A percentile compares a stretch with the other conserved stretches of the same genome.
Evolutionary conservation across 2,888 invertebrate genomes (phyloP).

Genomic region (Agrotis clavis): DNA sequence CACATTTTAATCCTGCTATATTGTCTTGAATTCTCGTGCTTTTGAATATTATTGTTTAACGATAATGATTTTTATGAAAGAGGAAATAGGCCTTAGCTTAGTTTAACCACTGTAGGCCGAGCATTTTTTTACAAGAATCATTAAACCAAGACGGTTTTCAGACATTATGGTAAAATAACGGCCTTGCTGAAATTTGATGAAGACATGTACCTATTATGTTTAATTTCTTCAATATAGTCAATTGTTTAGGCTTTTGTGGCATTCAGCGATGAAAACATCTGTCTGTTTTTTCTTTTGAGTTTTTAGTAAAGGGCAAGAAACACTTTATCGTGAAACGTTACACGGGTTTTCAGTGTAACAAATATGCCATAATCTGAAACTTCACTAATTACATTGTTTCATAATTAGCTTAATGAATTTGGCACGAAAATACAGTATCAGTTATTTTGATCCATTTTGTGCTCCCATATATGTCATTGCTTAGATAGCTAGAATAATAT

Average conservation of each 20-base stretch:
- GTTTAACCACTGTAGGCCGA: not conserved
- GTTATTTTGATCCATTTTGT: conserved; percentile 79
- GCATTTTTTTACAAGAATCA: not conserved
- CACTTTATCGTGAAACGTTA: conserved; percentile 20
- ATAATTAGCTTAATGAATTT: conserved; percentile 59
- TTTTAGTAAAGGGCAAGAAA: not conserved
- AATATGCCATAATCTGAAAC: not conserved
- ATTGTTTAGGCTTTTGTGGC: conserved; percentile 17
- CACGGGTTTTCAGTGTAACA: conserved; percentile 21
- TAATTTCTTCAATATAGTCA: not conserved
- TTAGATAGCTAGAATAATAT: conserved; percentile 59
- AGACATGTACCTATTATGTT: not conserved
- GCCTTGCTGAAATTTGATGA: not conserved
- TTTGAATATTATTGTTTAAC: conserved; percentile 5
- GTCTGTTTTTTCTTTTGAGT: too few relatives aligned
- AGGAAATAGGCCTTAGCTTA: not conserved
- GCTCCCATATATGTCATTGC: conserved; percentile 72
- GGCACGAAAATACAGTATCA: conserved; percentile 73
- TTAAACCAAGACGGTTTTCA: conserved; percentile 18
- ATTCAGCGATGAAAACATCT: conserved; percentile 16
- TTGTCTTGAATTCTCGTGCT: conserved; percentile 72
- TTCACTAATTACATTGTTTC: conserved; percentile 24
- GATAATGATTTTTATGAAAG: not conserved
- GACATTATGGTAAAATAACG: conserved; percentile 1
- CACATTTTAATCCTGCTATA: conserved; percentile 71